phyloP scores from a whole-genome alignment of 2,888 invertebrate species.

The Tillus elongatus region DNA sequence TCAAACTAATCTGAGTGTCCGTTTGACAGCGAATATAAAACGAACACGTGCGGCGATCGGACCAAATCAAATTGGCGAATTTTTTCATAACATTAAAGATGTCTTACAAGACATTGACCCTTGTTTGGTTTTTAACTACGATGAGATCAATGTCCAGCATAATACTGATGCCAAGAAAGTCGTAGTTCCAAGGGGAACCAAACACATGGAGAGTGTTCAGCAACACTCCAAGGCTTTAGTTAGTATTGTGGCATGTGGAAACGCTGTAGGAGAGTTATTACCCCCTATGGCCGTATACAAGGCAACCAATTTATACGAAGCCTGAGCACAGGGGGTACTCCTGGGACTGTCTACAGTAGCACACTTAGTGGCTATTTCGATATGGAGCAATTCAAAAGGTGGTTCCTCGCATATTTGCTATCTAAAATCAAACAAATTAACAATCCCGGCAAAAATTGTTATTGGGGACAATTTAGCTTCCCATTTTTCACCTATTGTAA shows the following conservation, averaged over 20 bases:
- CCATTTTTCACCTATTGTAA: conserved; percentile 10
- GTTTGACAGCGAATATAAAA: background rate
- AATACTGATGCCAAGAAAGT: conserved; percentile 27
- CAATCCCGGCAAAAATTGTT: conserved; percentile 3
- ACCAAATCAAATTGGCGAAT: background rate
- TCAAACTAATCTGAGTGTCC: background rate
- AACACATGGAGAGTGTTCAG: conserved; percentile 27
- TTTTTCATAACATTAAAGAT: background rate
- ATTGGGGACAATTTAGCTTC: conserved; percentile 9
- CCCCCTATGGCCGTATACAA: too few species aligned
- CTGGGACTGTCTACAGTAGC: too few species aligned
- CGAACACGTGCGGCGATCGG: background rate
- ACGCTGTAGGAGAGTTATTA: conserved; percentile 5
- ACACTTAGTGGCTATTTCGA: conserved; percentile 10
- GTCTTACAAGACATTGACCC: background rate
- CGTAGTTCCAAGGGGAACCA: conserved; percentile 24
- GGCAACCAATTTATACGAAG: conserved; percentile 22
- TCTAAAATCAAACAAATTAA: conserved; percentile 3
- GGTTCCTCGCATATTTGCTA: conserved; percentile 7
- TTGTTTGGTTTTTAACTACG: conserved; percentile 25
- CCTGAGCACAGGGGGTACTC: too few species aligned
- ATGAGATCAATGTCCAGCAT: conserved; percentile 31
- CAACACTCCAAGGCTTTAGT: conserved; percentile 17
- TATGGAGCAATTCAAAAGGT: conserved; percentile 8
- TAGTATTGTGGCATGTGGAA: conserved; percentile 6